A percentile compares a stretch with the other conserved stretches of the same genome.
These are phyloP conservation scores for Thecocarcelia acutangulata DNA, from an alignment of 2,888 invertebrate genomes.

Conservation along the genomic window DNA sequence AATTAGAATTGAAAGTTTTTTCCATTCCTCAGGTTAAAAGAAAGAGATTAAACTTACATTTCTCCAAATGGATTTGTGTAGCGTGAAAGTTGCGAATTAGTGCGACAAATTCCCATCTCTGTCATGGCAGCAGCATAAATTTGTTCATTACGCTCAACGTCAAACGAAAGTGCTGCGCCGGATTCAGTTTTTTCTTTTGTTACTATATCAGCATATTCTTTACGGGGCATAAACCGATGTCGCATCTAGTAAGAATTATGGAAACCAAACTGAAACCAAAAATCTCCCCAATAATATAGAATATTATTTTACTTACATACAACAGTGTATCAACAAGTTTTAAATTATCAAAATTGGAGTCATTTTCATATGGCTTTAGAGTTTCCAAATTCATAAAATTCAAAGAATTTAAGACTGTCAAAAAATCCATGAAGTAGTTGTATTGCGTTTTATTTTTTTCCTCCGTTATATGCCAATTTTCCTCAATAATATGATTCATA, in stretches of 20 bases:
- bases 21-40: too few species aligned
- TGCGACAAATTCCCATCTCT: constrained; percentile 78
- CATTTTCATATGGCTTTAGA: constrained; percentile 74
- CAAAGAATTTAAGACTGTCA: constrained; percentile 72
- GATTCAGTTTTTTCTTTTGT: not conserved
- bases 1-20: too few species aligned
- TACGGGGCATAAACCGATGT: constrained; percentile 18
- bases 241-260: constrained; percentile 37
- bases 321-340: constrained; percentile 72
- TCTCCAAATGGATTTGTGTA: constrained; percentile 76
- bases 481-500: constrained; percentile 75
- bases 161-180: not conserved
- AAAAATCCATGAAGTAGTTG: constrained; percentile 74
- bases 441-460: constrained; percentile 47
- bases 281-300: too few species aligned
- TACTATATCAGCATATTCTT: constrained; percentile 24
- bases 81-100: constrained; percentile 73
- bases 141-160: constrained; percentile 27
- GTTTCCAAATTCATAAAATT: constrained; percentile 72
- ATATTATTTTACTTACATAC: constrained; percentile 63
- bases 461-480: constrained; percentile 72
- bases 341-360: constrained; percentile 72
- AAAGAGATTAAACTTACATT: constrained; percentile 72
- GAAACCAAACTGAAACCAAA: not conserved
- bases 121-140: constrained; percentile 75